A percentile compares a stretch with the other conserved stretches of the same genome.
These are phyloP conservation scores for Montifringilla adamsi DNA, from an alignment of 2,113 vertebrate species.

Conservation along the genomic window DNA sequence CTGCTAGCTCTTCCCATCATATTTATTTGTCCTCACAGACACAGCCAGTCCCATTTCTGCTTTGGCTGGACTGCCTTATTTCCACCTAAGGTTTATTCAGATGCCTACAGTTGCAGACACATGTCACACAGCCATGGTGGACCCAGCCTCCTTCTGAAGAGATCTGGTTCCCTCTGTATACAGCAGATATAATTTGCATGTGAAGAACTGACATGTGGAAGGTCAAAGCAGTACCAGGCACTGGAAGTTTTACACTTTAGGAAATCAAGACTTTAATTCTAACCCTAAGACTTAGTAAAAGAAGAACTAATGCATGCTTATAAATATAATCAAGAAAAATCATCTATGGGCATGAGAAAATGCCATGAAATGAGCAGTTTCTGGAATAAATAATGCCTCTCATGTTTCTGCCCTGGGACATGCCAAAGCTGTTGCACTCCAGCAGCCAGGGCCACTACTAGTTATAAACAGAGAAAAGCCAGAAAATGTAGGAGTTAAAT, in stretches of 20 bases:
- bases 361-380: neutral
- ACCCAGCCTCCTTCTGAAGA: neutral
- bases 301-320: neutral
- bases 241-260: neutral
- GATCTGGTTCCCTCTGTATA: neutral
- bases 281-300: neutral
- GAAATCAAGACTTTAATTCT: neutral
- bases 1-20: neutral
- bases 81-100: neutral
- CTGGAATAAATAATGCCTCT: neutral
- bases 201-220: neutral
- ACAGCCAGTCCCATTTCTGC: neutral
- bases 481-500: neutral
- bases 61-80: neutral
- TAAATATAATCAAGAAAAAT: neutral
- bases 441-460: neutral
- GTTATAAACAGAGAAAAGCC: neutral
- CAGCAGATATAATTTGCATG: fast-evolving
- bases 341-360: neutral
- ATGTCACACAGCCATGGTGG: neutral
- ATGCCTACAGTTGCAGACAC: neutral
- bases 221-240: neutral
- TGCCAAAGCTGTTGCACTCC: neutral
- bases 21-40: neutral
- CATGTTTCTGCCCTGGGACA: neutral